Percentiles rank a stretch among this genome's conserved stretches.
Evolutionary conservation across 2,888 invertebrate species (phyloP).

Genomic region (Napeogenes inachia): DNA sequence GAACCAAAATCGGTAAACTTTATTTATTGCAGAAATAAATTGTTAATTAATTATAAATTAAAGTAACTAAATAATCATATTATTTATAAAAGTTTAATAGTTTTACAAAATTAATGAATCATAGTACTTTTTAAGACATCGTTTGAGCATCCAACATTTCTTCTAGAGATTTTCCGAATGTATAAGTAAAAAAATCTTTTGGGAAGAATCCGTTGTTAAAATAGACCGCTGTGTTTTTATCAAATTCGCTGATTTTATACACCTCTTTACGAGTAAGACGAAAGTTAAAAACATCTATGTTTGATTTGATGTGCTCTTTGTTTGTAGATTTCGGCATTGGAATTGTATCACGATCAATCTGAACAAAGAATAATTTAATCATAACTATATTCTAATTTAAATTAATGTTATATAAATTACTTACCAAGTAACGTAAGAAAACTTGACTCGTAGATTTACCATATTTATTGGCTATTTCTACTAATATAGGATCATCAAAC

Average conservation of each 20-base stretch:
- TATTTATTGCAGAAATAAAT: too few relatives aligned
- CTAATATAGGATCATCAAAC: constrained; percentile 18
- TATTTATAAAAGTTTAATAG: too few relatives aligned
- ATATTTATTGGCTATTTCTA: constrained; percentile 10
- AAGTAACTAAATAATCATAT: too few relatives aligned
- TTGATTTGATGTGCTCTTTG: constrained; percentile 66
- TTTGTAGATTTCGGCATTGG: constrained; percentile 79
- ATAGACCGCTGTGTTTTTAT: constrained; percentile 50
- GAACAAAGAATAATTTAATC: constrained; percentile 15
- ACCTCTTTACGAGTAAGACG: constrained; percentile 70
- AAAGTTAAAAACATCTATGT: constrained; percentile 79
- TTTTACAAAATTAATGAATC: too few relatives aligned
- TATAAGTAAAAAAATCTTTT: too few relatives aligned
- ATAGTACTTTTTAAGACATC: too few relatives aligned
- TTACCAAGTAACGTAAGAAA: constrained; percentile 79
- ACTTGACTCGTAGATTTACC: constrained; percentile 10
- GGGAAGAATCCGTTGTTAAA: not conserved
- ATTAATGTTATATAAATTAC: constrained; percentile 22
- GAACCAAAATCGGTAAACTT: too few relatives aligned
- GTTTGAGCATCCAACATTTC: too few relatives aligned
- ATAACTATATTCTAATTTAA: not conserved
- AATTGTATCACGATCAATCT: constrained; percentile 73
- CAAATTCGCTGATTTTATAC: constrained; percentile 63
- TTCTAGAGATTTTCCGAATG: too few relatives aligned
- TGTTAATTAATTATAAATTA: too few relatives aligned